phyloP scores from a whole-genome alignment of 2,888 invertebrate species.

The Panopea generosa region DNA sequence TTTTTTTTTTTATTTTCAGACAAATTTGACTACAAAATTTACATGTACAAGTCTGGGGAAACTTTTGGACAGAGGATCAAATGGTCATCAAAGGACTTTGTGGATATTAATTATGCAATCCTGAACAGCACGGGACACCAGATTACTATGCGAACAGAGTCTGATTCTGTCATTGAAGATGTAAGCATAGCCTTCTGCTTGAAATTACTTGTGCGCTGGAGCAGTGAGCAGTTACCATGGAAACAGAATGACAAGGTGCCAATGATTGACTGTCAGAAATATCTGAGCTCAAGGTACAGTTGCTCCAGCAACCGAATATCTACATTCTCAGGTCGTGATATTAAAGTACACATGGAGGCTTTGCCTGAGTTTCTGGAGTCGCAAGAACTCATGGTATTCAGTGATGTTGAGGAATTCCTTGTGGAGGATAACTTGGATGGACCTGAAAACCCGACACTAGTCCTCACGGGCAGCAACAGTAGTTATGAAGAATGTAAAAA shows the following conservation, averaged over 20 bases:
- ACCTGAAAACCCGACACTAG: conserved; percentile 30
- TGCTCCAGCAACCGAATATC: conserved; percentile 34
- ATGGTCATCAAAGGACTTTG: conserved; percentile 69
- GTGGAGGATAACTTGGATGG: conserved; percentile 44
- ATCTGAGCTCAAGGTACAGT: conserved; percentile 37
- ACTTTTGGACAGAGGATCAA: conserved; percentile 70
- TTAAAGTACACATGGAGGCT: conserved; percentile 38
- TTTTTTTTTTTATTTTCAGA: conserved; percentile 56
- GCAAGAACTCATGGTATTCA: conserved; percentile 63
- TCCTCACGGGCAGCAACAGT: conserved; percentile 51
- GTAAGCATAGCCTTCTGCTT: conserved; percentile 66
- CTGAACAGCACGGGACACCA: conserved; percentile 72
- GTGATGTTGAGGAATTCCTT: conserved; percentile 63
- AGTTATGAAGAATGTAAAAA: conserved; percentile 48
- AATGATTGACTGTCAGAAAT: conserved; percentile 57
- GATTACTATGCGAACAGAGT: conserved; percentile 58
- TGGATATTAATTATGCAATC: conserved; percentile 68
- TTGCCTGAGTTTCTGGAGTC: conserved; percentile 65
- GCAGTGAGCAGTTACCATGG: conserved; percentile 69
- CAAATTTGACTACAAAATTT: conserved; percentile 73
- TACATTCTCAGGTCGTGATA: conserved; percentile 32
- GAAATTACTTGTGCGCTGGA: conserved; percentile 68
- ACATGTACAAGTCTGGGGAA: conserved; percentile 67
- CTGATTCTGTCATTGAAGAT: conserved; percentile 63
- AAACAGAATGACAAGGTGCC: conserved; percentile 40